A percentile compares a stretch with the other conserved stretches of the same genome.
phyloP scores from a whole-genome alignment of 2,113 vertebrate genomes.

The Engystomops pustulosus region DNA sequence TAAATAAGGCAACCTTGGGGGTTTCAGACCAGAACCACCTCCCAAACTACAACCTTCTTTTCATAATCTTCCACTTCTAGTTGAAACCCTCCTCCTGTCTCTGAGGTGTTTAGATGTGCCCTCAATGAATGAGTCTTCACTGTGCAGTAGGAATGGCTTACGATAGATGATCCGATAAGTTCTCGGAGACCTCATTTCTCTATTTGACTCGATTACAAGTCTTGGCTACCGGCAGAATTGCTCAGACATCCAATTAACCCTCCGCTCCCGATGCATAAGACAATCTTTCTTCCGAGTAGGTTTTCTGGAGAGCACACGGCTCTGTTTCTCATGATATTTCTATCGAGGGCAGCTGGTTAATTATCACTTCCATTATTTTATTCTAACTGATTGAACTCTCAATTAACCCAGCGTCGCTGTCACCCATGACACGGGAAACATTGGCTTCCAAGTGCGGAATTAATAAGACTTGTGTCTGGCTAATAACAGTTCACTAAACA shows the following conservation, averaged over 20 bases:
- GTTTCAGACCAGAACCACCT: too few species aligned
- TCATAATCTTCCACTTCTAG: too few species aligned
- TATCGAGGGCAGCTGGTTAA: not conserved
- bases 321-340: not conserved
- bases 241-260: constrained; percentile 19
- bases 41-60: too few species aligned
- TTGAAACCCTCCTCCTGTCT: too few species aligned
- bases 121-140: too few species aligned
- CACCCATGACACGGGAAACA: not conserved
- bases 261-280: not conserved
- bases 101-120: too few species aligned
- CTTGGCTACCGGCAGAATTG: not conserved
- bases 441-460: not conserved
- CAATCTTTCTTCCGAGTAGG: not conserved
- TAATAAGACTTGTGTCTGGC: not conserved
- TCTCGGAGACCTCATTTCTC: not conserved
- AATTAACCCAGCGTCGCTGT: constrained; percentile 12
- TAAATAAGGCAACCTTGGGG: too few species aligned
- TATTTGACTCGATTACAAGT: constrained; percentile 1
- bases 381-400: constrained; percentile 27
- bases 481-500: constrained; percentile 15
- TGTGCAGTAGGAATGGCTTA: too few species aligned
- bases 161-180: not conserved
- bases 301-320: not conserved
- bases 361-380: constrained; percentile 22